Evolutionary conservation across 2,113 vertebrate genomes (phyloP).

Genomic region (Triplophysa rosa): DNA sequence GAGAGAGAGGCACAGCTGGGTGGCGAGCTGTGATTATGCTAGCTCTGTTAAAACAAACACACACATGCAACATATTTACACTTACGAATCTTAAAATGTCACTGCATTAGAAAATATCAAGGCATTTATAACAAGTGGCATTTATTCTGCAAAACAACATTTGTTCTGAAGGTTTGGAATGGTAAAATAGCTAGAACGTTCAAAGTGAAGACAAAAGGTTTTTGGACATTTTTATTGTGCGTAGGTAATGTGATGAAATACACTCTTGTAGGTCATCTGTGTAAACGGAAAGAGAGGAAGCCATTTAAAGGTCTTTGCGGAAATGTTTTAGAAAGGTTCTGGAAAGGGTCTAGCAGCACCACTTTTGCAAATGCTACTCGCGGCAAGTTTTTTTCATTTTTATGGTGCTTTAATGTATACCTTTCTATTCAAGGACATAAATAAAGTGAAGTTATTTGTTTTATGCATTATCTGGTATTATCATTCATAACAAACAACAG

Average conservation of each 20-base stretch:
- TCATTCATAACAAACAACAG: not conserved
- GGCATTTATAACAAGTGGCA: not conserved
- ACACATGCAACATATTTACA: conserved; percentile 14
- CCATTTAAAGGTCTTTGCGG: too few relatives aligned
- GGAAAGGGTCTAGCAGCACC: too few relatives aligned
- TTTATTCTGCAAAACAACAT: not conserved
- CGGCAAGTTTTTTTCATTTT: not conserved
- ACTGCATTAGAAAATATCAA: not conserved
- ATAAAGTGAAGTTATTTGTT: not conserved
- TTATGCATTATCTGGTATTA: too few relatives aligned
- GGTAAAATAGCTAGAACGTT: too few relatives aligned
- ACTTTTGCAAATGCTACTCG: not conserved
- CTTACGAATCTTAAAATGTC: not conserved
- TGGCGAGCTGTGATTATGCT: conserved; percentile 48
- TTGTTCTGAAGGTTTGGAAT: not conserved
- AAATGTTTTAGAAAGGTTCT: not conserved
- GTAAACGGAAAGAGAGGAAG: too few relatives aligned
- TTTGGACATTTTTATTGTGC: too few relatives aligned
- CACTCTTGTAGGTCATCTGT: too few relatives aligned
- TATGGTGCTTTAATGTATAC: too few relatives aligned
- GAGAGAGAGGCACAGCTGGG: conserved; percentile 42
- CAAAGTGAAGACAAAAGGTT: not conserved
- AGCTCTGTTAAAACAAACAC: conserved; percentile 28
- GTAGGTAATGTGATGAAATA: too few relatives aligned
- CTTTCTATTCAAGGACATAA: too few relatives aligned